Percentiles rank a stretch among this genome's conserved stretches.
These are phyloP conservation scores for Chondrosia reniformis DNA, from an alignment of 37 sponge, comb jelly and placozoan species.

Conservation along the genomic window DNA sequence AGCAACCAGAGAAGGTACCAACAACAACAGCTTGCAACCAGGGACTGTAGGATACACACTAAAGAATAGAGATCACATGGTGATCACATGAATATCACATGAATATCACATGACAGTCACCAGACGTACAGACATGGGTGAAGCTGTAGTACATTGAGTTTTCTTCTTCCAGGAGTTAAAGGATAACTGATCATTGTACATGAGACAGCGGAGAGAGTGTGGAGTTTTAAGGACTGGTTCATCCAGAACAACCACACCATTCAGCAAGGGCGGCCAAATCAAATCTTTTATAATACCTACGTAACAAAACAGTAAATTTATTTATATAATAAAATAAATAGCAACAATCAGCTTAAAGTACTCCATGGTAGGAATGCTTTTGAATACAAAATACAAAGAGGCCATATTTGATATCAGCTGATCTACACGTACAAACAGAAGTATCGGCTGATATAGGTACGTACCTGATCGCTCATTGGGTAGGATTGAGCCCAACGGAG, in stretches of 20 bases:
- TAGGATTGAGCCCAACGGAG: background rate
- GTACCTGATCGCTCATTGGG: background rate
- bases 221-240: background rate
- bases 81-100: no score
- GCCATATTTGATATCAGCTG: no score
- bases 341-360: no score
- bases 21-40: background rate
- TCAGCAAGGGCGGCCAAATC: background rate
- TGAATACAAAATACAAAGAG: no score
- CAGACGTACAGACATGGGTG: constrained; percentile 7
- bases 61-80: background rate
- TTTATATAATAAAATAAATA: no score
- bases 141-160: background rate
- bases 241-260: background rate
- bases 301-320: no score
- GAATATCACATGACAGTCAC: background rate
- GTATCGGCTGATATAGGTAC: background rate
- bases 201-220: background rate
- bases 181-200: no score
- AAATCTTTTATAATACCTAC: constrained; percentile 8
- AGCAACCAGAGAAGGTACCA: background rate
- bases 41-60: constrained; percentile 3
- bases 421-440: background rate
- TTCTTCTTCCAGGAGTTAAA: no score
- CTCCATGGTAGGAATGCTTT: no score